phyloP scores from a whole-genome alignment of 2,797 vertebrate genomes.

The Acipenser transmontanus region DNA sequence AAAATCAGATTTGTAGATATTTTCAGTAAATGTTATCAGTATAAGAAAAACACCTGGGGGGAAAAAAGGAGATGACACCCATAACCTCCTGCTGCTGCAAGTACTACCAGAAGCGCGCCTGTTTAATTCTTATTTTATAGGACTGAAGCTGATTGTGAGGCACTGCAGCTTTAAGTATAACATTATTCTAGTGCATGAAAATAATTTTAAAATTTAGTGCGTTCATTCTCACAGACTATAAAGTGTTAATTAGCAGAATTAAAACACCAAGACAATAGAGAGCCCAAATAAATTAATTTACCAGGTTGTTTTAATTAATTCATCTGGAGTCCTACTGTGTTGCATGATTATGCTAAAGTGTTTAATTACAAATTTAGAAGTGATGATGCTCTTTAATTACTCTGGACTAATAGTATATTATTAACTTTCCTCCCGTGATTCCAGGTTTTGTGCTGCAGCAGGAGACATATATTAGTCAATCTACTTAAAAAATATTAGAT shows the following conservation, averaged over 20 bases:
- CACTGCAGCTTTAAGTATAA: too few species aligned
- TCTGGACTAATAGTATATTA: slow-evolving; percentile 84
- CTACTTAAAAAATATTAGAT: slow-evolving; percentile 55
- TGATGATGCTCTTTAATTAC: slow-evolving; percentile 90
- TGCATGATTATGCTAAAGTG: slow-evolving; percentile 86
- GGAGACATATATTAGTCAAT: slow-evolving; percentile 37
- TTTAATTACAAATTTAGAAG: slow-evolving; percentile 96
- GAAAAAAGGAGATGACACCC: too few species aligned
- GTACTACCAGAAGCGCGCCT: too few species aligned
- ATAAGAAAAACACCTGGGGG: too few species aligned
- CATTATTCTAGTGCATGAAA: too few species aligned
- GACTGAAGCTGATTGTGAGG: too few species aligned
- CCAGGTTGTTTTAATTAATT: slow-evolving; percentile 86
- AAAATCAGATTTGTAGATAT: too few species aligned
- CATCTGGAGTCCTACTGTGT: slow-evolving; percentile 78
- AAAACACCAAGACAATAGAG: slow-evolving; percentile 67
- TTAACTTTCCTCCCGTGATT: slow-evolving; percentile 76
- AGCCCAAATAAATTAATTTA: slow-evolving; percentile 83
- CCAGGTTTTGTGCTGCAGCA: slow-evolving; percentile 61
- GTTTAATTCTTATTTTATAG: too few species aligned
- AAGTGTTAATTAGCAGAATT: slow-evolving; percentile 68
- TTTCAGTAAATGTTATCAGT: too few species aligned
- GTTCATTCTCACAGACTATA: slow-evolving; percentile 27
- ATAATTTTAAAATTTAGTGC: too few species aligned
- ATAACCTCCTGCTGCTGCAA: too few species aligned